Evolutionary conservation across 1,140 invertebrate genomes (phyloP).

Genomic region (Eulimnadia texana): DNA sequence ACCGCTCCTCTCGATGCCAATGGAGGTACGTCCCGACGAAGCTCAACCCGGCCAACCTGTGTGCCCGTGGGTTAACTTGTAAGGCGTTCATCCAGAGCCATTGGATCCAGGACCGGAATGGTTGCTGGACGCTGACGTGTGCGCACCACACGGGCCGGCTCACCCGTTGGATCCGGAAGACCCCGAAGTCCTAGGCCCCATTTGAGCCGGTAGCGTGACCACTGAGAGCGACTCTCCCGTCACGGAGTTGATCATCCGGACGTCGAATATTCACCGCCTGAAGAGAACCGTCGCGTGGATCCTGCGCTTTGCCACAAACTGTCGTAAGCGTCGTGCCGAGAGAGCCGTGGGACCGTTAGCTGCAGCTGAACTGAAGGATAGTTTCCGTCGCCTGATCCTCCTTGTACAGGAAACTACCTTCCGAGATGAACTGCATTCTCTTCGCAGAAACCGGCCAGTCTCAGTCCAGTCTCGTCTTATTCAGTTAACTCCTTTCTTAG

Average conservation of each 20-base stretch:
- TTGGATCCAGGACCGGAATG: conserved; percentile 18
- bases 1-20: background rate
- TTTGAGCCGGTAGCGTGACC: background rate
- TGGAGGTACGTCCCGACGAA: conserved; percentile 10
- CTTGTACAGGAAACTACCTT: background rate
- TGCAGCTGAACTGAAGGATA: background rate
- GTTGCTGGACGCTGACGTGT: background rate
- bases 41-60: conserved; percentile 8
- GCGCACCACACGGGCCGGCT: conserved; percentile 9
- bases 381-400: too few species aligned
- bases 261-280: background rate
- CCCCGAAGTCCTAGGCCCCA: background rate
- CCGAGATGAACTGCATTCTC: background rate
- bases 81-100: background rate
- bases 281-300: conserved; percentile 6
- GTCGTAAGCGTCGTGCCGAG: background rate
- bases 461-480: background rate
- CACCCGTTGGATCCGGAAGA: background rate
- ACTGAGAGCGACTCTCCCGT: background rate
- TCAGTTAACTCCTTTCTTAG: conserved; percentile 25
- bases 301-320: conserved; percentile 2
- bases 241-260: background rate
- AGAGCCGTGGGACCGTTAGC: background rate
- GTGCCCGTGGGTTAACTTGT: background rate
- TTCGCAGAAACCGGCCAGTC: background rate